These are phyloP conservation scores for Mnemiopsis leidyi DNA, from an alignment of 37 sponge, comb jelly and placozoan genomes.

Conservation along the genomic window DNA sequence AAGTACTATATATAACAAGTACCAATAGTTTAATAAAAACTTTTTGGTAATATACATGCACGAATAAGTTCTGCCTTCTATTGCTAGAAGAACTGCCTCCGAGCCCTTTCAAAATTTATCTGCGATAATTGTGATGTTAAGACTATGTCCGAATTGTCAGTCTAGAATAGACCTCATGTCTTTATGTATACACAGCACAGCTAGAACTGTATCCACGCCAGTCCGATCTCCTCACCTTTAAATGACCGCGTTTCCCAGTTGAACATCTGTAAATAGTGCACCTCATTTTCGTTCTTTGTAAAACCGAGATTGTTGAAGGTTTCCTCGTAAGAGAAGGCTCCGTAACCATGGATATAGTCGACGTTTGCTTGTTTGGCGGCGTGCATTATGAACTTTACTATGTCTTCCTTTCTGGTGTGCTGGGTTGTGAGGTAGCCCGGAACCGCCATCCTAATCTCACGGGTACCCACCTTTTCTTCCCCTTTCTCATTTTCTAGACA, in stretches of 20 bases:
- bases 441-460: not conserved
- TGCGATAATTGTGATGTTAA: too few relatives aligned
- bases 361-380: not conserved
- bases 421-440: not conserved
- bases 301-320: not conserved
- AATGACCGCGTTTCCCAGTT: conserved; percentile 20
- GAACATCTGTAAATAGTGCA: conserved; percentile 18
- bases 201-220: conserved; percentile 31
- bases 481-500: not conserved
- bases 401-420: not conserved
- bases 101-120: too few relatives aligned
- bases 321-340: not conserved
- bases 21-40: too few relatives aligned
- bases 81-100: too few relatives aligned
- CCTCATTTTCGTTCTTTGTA: not conserved
- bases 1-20: too few relatives aligned
- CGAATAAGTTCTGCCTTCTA: too few relatives aligned
- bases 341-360: conserved; percentile 38
- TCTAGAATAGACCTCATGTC: too few relatives aligned
- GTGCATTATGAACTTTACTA: not conserved
- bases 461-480: not conserved
- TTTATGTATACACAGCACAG: not conserved
- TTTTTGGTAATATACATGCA: too few relatives aligned
- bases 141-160: too few relatives aligned
- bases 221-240: conserved; percentile 2